Base-by-base conservation (phyloP, 2,888 invertebrate species). In the Apamea epomidion region DNA sequence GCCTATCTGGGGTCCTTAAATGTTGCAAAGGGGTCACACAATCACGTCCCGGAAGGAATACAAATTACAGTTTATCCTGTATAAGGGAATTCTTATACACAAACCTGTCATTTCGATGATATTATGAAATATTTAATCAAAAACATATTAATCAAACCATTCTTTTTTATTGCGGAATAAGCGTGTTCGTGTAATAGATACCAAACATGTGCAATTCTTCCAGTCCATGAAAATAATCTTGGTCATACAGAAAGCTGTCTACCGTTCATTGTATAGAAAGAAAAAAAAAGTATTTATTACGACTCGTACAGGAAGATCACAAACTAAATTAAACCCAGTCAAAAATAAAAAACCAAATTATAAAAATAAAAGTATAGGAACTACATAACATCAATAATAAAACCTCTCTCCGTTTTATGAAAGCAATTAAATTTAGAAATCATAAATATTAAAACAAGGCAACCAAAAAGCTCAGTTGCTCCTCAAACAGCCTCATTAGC, bases 401-500 rank as follows among this genome's bases (percentile, higher is more conserved):
- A 29, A 21, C 4, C 21, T 1, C 6, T 29, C 48, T 29, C 14
- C 12, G 14, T 51, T 51, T 51, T 51, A 51, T 14, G 21, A 70
- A 45, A 1, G 12, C 12, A 77, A 77, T 62, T 25, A 77, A 12
- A 54, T 29, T 77, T 54, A 7, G 32, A 54, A 54, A 48, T 29
- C 2, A 29, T 29, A 21, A 10, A 48, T 3, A 67, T 73, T 83
- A 18, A 83, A 73, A 69, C 45, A 29, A 64, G 16, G 64, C 62
- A 60, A 4, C 25, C n/a, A n/a, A 58, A 74, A 64, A 68, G 54
- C 71, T 81, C 8, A 72, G 51, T 45, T 58, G 10, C n/a, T 77
- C 65, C 37, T 74, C 45, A 69, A 76, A 74, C 51, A 62, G 51
- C 58, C 75, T 82, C 76, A 75, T 84, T 81, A 88, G 78, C 45